Base-by-base conservation (phyloP, 2,888 invertebrate species). In the Erebia ligea region DNA sequence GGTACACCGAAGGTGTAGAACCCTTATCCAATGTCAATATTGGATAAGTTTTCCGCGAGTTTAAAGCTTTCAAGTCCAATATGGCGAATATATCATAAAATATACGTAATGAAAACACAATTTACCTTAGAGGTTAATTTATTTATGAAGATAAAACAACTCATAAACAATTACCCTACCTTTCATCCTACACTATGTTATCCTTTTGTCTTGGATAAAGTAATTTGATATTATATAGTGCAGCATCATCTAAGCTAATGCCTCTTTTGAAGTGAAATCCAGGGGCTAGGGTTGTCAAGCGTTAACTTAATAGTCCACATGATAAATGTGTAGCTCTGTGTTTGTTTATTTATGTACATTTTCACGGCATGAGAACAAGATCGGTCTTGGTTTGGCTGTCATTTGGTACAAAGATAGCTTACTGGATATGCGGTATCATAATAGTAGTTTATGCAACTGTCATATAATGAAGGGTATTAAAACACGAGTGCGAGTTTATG, bases 251-350 rank as follows among this genome's bases (percentile, higher is more conserved):
- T 17, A 48, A 62, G 48, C 62, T 62, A 62, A 62, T 48, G 11
- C 15, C 45, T 48, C 25, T 62, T 62, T 62, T 62, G 48, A 48
- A 45, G 52, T 70, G 70, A 68, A 70, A 70, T 6, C 34, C 34
- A 34, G 25, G 45, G 15, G 40, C 8, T 57, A 66, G 66, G 66
- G 66, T 57, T 66, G 66, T 56, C 42, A 19, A 19, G 40, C 50
- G 15, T 50, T n/a, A 5, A n/a, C 15, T 54, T 5, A 54, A 54
- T n/a, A 54, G 13, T 54, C 15, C 19, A 19, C 54, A 8, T 19
- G 52, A 52, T 17, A 9, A 52, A 52, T 52, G 52, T n/a, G 52
- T n/a, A 34, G 6, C 34, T 34, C 34, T 6, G 8, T 6, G 17
- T 52, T 13, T 45, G 45, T 45, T 45, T 45, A 45, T 11, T 13